A percentile compares a stretch with the other conserved stretches of the same genome.
These are phyloP conservation scores for Coelogynopora nodosa DNA, from an alignment of 2,888 invertebrate genomes.

Conservation along the genomic window DNA sequence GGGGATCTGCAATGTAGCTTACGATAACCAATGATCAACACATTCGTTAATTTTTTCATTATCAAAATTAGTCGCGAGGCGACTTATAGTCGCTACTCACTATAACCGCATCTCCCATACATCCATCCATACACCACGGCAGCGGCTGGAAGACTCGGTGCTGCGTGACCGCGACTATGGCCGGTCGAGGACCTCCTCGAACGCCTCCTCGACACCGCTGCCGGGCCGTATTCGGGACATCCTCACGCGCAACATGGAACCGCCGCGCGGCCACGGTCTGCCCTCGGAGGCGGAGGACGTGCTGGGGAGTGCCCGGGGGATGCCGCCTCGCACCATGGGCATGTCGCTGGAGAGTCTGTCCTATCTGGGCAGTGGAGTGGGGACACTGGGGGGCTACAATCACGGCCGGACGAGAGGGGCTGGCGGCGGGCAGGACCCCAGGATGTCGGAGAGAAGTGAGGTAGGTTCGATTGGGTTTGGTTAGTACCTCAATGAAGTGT, in stretches of 20 bases:
- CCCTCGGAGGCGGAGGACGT: not conserved
- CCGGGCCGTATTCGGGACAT: not conserved
- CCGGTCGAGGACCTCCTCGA: not conserved
- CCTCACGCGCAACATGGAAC: not conserved
- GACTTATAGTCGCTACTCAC: no score
- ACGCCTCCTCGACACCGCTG: not conserved
- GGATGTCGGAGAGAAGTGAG: not conserved
- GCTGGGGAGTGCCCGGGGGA: not conserved
- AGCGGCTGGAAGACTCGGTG: not conserved
- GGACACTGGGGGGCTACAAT: not conserved
- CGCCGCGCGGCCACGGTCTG: not conserved
- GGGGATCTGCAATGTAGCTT: no score
- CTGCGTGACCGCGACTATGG: not conserved
- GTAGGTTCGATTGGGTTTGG: not conserved
- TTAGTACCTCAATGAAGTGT: no score
- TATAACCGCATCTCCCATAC: no score
- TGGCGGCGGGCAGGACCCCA: not conserved
- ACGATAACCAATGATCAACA: no score
- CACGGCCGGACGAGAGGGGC: not conserved
- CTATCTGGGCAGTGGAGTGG: not conserved
- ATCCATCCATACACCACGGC: not conserved
- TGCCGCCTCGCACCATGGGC: not conserved
- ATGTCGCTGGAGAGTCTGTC: not conserved
- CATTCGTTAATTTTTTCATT: no score
- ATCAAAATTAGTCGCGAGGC: no score